Base-by-base conservation (phyloP, 2,113 vertebrate genomes). In the Notechis scutatus region DNA sequence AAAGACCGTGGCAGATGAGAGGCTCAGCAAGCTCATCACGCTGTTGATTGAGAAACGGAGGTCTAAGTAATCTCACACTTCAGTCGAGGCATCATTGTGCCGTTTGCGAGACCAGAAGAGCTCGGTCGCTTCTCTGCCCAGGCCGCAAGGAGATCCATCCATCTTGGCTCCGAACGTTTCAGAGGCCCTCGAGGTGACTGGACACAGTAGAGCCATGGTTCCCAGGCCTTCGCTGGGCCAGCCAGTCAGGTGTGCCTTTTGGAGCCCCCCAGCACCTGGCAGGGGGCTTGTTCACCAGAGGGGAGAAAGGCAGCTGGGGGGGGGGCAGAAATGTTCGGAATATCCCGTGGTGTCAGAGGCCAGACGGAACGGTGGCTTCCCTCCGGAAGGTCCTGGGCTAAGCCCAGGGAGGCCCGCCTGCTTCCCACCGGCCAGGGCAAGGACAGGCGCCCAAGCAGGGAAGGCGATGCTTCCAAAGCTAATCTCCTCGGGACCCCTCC, bases 261-360 rank as follows among this genome's bases (percentile, higher is more conserved):
- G 15, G 34, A 39, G 69, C n/a, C 69, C 5, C 69, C 15, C 2
- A 81, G 69, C 6, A 81, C 34, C 6, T 8, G 34, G 69, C 69
- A 9, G 1, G 6, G n/a, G 20, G 64, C n/a, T 34, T 18, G n/a
- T 34, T 74, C 64, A n/a, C n/a, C 6, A 0, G 64, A 34, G 15
- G 18, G 2, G 34, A 8, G n/a, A 8, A 81, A 39, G 69, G n/a
- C 20, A 39, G 34, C 0, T 5, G 18, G n/a, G 14, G 2, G 29
- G n/a, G 0, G 12, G 6, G n/a, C 1, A 50, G n/a, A 74, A 15
- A 74, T 1, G 5, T 1, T 39, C 15, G 18, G 69, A 8, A 0
- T 39, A 0, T 81, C 69, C 69, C 14, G 3, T 9, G 69, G 18
- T 1, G 2, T 9, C n/a, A 21, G 34, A 81, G 34, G 15, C 15